These are phyloP conservation scores for Lutraria rhynchaena DNA, from an alignment of 1,140 invertebrate genomes.

Conservation along the genomic window DNA sequence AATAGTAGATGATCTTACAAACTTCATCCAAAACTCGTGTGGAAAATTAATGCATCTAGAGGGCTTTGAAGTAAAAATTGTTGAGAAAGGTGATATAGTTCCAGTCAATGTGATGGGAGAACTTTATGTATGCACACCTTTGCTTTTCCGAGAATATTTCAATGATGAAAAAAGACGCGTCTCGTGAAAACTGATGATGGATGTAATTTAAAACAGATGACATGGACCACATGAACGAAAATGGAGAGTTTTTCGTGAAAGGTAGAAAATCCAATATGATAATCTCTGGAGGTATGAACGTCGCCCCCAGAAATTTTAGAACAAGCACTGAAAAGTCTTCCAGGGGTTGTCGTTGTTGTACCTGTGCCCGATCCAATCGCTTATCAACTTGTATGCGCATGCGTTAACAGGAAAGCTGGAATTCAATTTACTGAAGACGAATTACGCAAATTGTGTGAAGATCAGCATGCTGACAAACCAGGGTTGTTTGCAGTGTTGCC, in stretches of 20 bases:
- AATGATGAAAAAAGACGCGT: constrained; percentile 79
- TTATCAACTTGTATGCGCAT: constrained; percentile 43
- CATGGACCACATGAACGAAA: constrained; percentile 72
- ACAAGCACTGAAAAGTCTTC: neutral
- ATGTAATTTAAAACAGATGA: constrained; percentile 82
- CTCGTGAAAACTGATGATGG: constrained; percentile 81
- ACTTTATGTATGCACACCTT: neutral
- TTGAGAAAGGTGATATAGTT: constrained; percentile 9
- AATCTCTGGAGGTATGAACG: constrained; percentile 47
- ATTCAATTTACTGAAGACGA: neutral
- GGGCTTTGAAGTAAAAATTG: constrained; percentile 51
- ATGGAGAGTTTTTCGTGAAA: constrained; percentile 52
- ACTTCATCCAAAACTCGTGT: constrained; percentile 3
- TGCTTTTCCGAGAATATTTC: constrained; percentile 87
- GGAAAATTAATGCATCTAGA: neutral
- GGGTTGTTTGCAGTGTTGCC: constrained; percentile 31
- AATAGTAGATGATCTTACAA: neutral
- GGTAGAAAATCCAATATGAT: constrained; percentile 55
- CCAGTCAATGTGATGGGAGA: constrained; percentile 33
- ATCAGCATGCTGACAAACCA: constrained; percentile 9
- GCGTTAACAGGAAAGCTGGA: neutral
- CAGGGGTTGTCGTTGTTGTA: constrained; percentile 45
- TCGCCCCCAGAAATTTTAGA: constrained; percentile 54
- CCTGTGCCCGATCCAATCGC: constrained; percentile 45
- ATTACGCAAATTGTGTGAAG: constrained; percentile 1